phyloP scores from a whole-genome alignment of 2,113 vertebrate species.

The Corythornis vintsioides region DNA sequence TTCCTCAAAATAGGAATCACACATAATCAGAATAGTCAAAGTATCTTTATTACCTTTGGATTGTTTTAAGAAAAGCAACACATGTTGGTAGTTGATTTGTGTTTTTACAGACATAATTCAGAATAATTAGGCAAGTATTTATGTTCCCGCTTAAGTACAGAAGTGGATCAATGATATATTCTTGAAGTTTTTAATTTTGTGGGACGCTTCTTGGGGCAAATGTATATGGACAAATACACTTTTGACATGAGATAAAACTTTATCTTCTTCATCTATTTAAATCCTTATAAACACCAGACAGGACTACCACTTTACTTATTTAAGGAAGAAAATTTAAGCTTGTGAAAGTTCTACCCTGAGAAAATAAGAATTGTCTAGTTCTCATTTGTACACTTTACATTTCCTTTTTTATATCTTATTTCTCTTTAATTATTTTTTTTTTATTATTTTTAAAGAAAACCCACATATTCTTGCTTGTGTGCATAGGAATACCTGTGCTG shows the following conservation, averaged over 20 bases:
- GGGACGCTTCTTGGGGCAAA: background rate
- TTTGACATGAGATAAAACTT: background rate
- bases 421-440: background rate
- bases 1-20: background rate
- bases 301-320: background rate
- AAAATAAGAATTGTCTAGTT: background rate
- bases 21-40: background rate
- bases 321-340: background rate
- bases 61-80: conserved; percentile 20
- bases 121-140: background rate
- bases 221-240: background rate
- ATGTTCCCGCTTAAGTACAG: background rate
- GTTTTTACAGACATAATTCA: background rate
- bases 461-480: background rate
- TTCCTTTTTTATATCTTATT: background rate
- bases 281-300: background rate
- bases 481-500: background rate
- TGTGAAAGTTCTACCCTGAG: background rate
- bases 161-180: background rate
- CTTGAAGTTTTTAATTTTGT: background rate
- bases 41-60: background rate
- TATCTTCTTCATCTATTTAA: background rate
- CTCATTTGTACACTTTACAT: background rate
- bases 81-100: background rate
- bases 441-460: background rate